A percentile compares a stretch with the other conserved stretches of the same genome.
phyloP scores from a whole-genome alignment of 2,113 vertebrate species.

The Melierax canorus region DNA sequence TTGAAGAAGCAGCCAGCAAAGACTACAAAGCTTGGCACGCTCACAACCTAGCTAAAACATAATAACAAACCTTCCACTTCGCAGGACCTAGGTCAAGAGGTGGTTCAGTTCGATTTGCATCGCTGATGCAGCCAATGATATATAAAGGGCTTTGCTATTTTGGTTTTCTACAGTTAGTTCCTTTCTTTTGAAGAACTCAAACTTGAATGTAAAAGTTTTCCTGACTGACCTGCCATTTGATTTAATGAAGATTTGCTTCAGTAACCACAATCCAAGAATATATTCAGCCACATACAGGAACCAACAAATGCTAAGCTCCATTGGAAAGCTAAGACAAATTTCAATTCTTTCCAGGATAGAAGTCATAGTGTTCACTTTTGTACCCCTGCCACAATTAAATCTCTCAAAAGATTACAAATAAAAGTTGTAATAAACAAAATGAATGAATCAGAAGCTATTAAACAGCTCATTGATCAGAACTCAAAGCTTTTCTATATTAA shows the following conservation, averaged over 20 bases:
- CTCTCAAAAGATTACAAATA: not conserved
- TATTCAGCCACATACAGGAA: not conserved
- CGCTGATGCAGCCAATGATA: not conserved
- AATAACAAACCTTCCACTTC: not conserved
- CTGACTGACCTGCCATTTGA: not conserved
- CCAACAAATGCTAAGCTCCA: not conserved
- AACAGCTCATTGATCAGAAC: not conserved
- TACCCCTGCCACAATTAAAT: not conserved
- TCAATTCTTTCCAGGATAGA: not conserved
- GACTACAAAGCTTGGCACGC: not conserved
- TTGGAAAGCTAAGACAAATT: not conserved
- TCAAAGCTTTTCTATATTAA: not conserved
- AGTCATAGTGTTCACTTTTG: not conserved
- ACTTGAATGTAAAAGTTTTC: not conserved
- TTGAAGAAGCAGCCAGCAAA: constrained; percentile 18
- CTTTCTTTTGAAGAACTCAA: not conserved
- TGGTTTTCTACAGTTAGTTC: not conserved
- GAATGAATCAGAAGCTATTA: not conserved
- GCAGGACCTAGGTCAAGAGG: not conserved
- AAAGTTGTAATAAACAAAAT: not conserved
- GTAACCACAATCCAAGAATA: not conserved
- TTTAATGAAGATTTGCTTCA: not conserved
- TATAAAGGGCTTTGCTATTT: not conserved
- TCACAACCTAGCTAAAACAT: not conserved
- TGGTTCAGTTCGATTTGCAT: not conserved